Percentiles rank a stretch among this genome's conserved stretches.
phyloP scores from a whole-genome alignment of 2,797 vertebrate genomes.

The Molossus molossus region DNA sequence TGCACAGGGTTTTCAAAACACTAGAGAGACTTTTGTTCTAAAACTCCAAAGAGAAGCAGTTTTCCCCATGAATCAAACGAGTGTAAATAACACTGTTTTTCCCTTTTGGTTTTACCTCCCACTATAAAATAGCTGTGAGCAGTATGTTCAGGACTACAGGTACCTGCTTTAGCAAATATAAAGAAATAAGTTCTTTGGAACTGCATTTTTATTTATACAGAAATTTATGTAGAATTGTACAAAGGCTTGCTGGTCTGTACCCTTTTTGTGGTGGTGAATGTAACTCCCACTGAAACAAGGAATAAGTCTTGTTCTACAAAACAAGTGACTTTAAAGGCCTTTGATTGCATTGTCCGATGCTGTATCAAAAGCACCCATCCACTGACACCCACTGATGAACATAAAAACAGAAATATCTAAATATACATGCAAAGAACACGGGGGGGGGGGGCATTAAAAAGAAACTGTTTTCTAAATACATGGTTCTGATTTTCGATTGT shows the following conservation, averaged over 20 bases:
- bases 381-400: not conserved
- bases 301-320: constrained; percentile 21
- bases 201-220: constrained; percentile 51
- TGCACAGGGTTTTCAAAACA: not conserved
- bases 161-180: constrained; percentile 48
- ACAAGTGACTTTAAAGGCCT: constrained; percentile 40
- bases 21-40: not conserved
- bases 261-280: not conserved
- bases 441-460: not conserved
- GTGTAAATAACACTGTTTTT: constrained; percentile 53
- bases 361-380: not conserved
- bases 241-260: not conserved
- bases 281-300: constrained; percentile 30
- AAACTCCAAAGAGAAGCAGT: constrained; percentile 17
- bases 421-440: not conserved
- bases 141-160: not conserved
- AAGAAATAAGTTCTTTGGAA: constrained; percentile 57
- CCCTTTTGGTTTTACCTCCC: constrained; percentile 23
- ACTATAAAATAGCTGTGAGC: constrained; percentile 41
- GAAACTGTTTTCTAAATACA: not conserved
- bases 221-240: constrained; percentile 55
- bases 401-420: constrained; percentile 17
- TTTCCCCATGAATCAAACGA: constrained; percentile 54
- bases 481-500: constrained; percentile 13
- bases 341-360: constrained; percentile 5